These are phyloP conservation scores for Holotrichia oblita DNA, from an alignment of 1,140 invertebrate genomes.

Conservation along the genomic window DNA sequence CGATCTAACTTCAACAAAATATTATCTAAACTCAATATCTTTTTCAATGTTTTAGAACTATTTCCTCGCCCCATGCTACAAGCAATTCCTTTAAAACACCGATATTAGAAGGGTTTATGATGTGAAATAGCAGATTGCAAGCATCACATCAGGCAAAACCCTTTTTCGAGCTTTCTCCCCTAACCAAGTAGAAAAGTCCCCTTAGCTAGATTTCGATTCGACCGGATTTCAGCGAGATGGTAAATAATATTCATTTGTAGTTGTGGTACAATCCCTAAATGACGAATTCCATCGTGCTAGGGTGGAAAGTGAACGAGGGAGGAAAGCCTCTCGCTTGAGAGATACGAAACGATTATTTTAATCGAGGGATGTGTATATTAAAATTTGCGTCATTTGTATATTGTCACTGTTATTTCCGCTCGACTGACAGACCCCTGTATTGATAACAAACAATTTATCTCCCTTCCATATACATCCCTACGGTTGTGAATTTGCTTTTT, in stretches of 20 bases:
- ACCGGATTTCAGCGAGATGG: not conserved
- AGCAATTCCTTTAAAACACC: constrained; percentile 5
- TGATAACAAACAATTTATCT: too few species aligned
- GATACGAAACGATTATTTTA: not conserved
- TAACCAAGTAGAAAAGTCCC: not conserved
- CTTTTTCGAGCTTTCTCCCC: not conserved
- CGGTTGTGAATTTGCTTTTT: too few species aligned
- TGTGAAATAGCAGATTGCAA: too few species aligned
- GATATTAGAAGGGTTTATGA: constrained; percentile 8
- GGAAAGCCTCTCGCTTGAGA: not conserved
- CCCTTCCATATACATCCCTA: too few species aligned
- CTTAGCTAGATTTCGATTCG: constrained; percentile 4
- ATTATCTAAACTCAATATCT: constrained; percentile 8
- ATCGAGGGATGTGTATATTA: not conserved
- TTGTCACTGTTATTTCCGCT: not conserved
- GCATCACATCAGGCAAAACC: constrained; percentile 1
- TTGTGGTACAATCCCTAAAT: not conserved
- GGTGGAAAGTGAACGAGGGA: not conserved
- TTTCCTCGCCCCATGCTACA: not conserved
- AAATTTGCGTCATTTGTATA: not conserved
- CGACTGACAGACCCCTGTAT: not conserved
- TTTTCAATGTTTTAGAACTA: not conserved
- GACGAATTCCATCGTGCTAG: not conserved
- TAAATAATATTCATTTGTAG: constrained; percentile 2
- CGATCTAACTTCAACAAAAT: not conserved